Base-by-base conservation (phyloP, 2,888 invertebrate species). In the Macroteleia sp. region DNA sequence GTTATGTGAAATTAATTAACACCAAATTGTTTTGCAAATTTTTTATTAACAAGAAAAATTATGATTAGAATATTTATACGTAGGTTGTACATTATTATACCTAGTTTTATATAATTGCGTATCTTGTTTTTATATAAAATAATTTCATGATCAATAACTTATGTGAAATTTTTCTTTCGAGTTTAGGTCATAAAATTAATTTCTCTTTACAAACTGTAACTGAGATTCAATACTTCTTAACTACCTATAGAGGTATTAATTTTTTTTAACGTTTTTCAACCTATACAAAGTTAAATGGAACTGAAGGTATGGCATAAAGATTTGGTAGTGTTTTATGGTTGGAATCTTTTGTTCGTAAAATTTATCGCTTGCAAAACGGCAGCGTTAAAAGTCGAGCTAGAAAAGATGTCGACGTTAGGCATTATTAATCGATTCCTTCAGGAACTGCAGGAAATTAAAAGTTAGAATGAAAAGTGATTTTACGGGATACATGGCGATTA, bases 391-490 rank as follows among this genome's bases (percentile, higher is more conserved):
- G 56, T 67, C 48, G 36, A 22, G 75, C 19, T 28, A 61, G 61
- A 46, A 61, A 52, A 62, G 46, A 62, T 56, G 61, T 30, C 61
- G 75, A 61, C 67, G 61, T 67, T 75, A 59, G 74, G 44, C 61
- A 48, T 59, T 66, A 74, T 74, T 74, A 74, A 74, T 74, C 64
- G 74, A 74, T 66, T 59, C 52, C 56, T 66, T 66, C 52, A 44
- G 57, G 57, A 59, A 66, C 36, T 57, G 74, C 34, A 66, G 74
- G 56, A 66, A 66, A 64, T 73, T 73, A 73, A 73, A 73, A 73
- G 41, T 56, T 57, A 12, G 73, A 57, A 64, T 73, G 73, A 64
- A 64, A 73, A 64, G 73, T 64, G 64, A 64, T 64, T 64, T 57
- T 48, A 52, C 36, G 57, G 50, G 42, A 52, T 41, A 42, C 32